These are phyloP conservation scores for human (Homo sapiens) DNA, from an alignment of 2,113 vertebrate species.

Conservation along the genomic window GRCh38 chr2:236343501-236344000, in stretches of 20 bases:
- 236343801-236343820: slow-evolving; percentile 16
- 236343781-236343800: slow-evolving; percentile 11
- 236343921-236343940: slow-evolving; percentile 61
- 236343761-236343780: background rate
- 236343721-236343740: rapidly evolving
- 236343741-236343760: slow-evolving; percentile 60
- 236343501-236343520: background rate
- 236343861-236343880: slow-evolving; percentile 58
- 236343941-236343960: slow-evolving; percentile 66
- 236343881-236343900: slow-evolving; percentile 56
- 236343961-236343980: slow-evolving; percentile 61
- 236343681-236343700: rapidly evolving
- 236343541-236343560: background rate
- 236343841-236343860: slow-evolving; percentile 64
- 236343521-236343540: background rate
- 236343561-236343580: rapidly evolving
- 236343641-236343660: background rate
- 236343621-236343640: rapidly evolving
- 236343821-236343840: slow-evolving; percentile 65
- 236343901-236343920: slow-evolving; percentile 58
- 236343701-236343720: rapidly evolving
- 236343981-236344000: slow-evolving; percentile 57
- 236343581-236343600: rapidly evolving
- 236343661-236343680: rapidly evolving
- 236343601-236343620: too few species aligned